Evolutionary conservation across 1,140 invertebrate species (phyloP), one percentile per base, ranked within the genome.

Genomic region (Plodia interpunctella): DNA sequence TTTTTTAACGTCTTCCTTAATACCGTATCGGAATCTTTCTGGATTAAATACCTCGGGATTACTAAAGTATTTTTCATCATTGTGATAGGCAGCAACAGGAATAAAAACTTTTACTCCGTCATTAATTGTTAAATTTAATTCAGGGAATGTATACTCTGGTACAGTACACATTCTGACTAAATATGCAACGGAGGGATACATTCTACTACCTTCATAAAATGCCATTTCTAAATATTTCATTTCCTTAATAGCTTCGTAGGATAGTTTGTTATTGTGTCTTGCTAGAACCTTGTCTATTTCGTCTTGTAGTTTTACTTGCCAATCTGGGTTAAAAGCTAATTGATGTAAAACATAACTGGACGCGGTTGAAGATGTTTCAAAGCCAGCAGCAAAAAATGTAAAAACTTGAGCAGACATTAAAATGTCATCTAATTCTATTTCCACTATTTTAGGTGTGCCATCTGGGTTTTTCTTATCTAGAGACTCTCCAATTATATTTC

Each of bases 251-350:
- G 67, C 62, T 5, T 91, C 90, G 5, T 69, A 70, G 0, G 74
- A 83, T 13, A 90, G 5, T 50, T 86, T 66, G 13, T 83, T 86
- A 30, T 83, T 60, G 44, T 90, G 58, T 57, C 78, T 72, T n/a
- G 70, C 55, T 44, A 88, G 25, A 9, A 74, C 63, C 19, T 5
- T 44, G 18, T 77, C 74, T 2, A 78, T 70, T 65, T 78, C 67
- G 32, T 55, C 44, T 30, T 63, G 65, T 21, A 70, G 58, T 67
- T 76, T 76, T n/a, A 91, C 76, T 66, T 92, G 91, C 15, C 85
- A 68, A 5, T 91, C 84, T 0, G 82, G 90, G 74, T 92, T 74
- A 53, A 87, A 72, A 8, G 92, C 92, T 32, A 93, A 70, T 59
- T 85, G 75, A 64, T 91, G 91, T 5, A 88, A 68, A 13, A 84